phyloP scores from a whole-genome alignment of 2,888 invertebrate species.

The Lamellibrachia satsuma region DNA sequence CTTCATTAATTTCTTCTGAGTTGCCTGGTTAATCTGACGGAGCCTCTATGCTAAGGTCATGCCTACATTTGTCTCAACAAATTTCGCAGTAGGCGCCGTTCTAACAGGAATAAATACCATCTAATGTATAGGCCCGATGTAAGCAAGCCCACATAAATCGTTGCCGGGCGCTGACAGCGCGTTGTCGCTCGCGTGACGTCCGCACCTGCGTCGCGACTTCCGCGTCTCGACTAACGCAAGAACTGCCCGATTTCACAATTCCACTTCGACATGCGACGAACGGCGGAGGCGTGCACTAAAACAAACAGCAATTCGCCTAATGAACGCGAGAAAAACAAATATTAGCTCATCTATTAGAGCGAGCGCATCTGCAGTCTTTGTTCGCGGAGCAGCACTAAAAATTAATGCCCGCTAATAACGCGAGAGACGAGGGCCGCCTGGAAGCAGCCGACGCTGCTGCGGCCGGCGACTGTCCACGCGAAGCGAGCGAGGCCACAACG shows the following conservation, averaged over 20 bases:
- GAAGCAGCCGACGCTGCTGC: neutral
- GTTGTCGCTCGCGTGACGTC: neutral
- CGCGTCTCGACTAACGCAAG: slow-evolving; percentile 12
- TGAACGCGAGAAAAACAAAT: slow-evolving; percentile 17
- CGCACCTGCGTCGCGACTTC: neutral
- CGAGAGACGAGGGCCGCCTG: neutral
- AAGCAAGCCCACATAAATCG: neutral
- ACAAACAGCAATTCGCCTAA: slow-evolving; percentile 17
- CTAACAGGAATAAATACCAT: neutral
- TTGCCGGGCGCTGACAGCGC: neutral
- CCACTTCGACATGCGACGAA: neutral
- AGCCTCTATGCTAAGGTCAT: too few species aligned
- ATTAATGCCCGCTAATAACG: slow-evolving; percentile 5
- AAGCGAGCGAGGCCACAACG: neutral
- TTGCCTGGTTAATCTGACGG: too few species aligned
- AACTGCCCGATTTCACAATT: slow-evolving; percentile 17
- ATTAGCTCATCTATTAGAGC: slow-evolving; percentile 13
- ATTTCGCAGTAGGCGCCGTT: neutral
- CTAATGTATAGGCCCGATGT: neutral
- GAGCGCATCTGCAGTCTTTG: slow-evolving; percentile 12
- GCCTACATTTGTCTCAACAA: too few species aligned
- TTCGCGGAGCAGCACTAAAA: neutral
- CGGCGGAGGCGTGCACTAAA: slow-evolving; percentile 6
- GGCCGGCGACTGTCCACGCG: neutral
- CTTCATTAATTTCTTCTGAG: too few species aligned